These are phyloP conservation scores for Yponomeuta plumbellus DNA, from an alignment of 2,888 invertebrate genomes.

Conservation along the genomic window DNA sequence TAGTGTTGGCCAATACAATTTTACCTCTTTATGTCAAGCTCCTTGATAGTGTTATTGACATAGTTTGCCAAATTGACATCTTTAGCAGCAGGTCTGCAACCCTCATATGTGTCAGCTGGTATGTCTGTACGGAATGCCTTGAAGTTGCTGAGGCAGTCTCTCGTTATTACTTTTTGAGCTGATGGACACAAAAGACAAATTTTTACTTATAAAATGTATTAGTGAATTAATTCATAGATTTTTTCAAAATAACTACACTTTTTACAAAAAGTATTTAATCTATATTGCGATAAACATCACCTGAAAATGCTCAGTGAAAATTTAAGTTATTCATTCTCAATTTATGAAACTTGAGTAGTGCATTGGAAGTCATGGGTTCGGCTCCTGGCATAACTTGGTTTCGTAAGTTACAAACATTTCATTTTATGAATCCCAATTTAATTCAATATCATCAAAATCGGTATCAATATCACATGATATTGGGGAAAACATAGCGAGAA, in stretches of 20 bases:
- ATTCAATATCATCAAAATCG: too few relatives aligned
- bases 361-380: too few relatives aligned
- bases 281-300: neutral
- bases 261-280: neutral
- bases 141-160: constrained; percentile 90
- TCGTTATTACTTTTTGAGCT: constrained; percentile 88
- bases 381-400: too few relatives aligned
- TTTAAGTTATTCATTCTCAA: too few relatives aligned
- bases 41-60: constrained; percentile 90
- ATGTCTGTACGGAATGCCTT: constrained; percentile 88
- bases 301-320: neutral
- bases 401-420: too few relatives aligned
- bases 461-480: too few relatives aligned
- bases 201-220: neutral
- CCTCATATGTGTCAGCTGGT: constrained; percentile 94
- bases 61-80: constrained; percentile 89
- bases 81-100: constrained; percentile 87
- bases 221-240: too few relatives aligned
- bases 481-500: too few relatives aligned
- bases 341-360: too few relatives aligned
- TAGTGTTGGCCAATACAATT: neutral
- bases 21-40: constrained; percentile 88
- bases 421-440: too few relatives aligned
- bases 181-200: constrained; percentile 25
- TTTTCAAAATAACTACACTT: neutral